A percentile compares a stretch with the other conserved stretches of the same genome.
Evolutionary conservation across 1,140 invertebrate species (phyloP).

Genomic region (Cryptotermes secundus): DNA sequence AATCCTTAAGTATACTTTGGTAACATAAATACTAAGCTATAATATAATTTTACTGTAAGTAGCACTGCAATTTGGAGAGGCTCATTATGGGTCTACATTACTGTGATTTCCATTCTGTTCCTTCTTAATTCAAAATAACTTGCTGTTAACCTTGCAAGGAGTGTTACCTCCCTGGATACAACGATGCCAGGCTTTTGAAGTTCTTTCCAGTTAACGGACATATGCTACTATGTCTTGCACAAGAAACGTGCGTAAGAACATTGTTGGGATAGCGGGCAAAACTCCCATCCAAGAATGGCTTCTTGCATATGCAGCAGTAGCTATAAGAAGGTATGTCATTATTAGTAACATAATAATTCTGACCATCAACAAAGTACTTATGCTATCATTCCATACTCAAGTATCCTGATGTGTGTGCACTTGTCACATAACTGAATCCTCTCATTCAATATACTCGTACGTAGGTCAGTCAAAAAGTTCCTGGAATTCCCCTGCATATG

Average conservation of each 20-base stretch:
- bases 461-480: too few relatives aligned
- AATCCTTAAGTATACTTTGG: neutral
- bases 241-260: constrained; percentile 51
- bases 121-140: neutral
- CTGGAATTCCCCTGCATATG: too few relatives aligned
- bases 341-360: too few relatives aligned
- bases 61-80: neutral
- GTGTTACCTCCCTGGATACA: constrained; percentile 6
- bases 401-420: too few relatives aligned
- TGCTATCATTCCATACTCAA: too few relatives aligned
- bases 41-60: neutral
- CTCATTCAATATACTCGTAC: too few relatives aligned
- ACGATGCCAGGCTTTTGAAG: constrained; percentile 23
- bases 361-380: too few relatives aligned
- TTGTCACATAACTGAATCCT: too few relatives aligned
- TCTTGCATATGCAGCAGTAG: constrained; percentile 51
- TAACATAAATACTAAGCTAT: neutral
- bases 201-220: constrained; percentile 39
- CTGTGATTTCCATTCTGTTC: neutral
- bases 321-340: constrained; percentile 42
- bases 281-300: constrained; percentile 48
- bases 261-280: constrained; percentile 54
- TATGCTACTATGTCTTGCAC: constrained; percentile 45
- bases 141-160: neutral
- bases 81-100: neutral